Base-by-base conservation (phyloP, 2,888 invertebrate genomes). In the Hyles lineata region DNA sequence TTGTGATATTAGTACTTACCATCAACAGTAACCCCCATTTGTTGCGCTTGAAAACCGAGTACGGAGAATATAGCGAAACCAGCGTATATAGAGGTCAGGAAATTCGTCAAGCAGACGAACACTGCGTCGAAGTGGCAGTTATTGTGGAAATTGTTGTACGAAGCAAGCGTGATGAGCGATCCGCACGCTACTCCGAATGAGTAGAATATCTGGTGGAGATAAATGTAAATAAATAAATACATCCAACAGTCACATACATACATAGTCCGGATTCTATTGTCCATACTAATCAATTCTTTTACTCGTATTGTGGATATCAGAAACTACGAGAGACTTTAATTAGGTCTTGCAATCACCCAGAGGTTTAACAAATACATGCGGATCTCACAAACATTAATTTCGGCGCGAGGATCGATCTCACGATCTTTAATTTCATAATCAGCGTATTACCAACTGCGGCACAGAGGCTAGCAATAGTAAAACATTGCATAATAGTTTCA, bases 51-150 rank as follows among this genome's bases (percentile, higher is more conserved):
- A 82, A 97, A 97, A 1, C 98, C 98, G 71, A 97, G 94, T 72
- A 97, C 96, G 50, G 97, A 96, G 92, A 98, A 98, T 72, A 97
- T 97, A 4, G 96, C 97, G 77, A 97, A 96, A 0, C 97, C 97
- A 25, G 97, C 97, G 84, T 97, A 97, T 74, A 97, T 92, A 0
- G 97, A 97, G 0, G 97, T 98, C 77, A 96, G 93, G 79, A 96
- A 96, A 89, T 97, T 97, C 76, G 96, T 95, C 0, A 96, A 87
- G 50, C 96, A 96, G 72, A 97, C 97, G 76, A 98, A 95, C 35
- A 97, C 87, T 0, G 97, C 97, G 85, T 98, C 98, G 76, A 96
- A 96, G 82, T 96, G 95, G 77, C 96, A 96, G 87, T 97, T 96
- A 84, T 97, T 97, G 71, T 90, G 90, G 86, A 97, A 97, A 79